These are phyloP conservation scores for Phoeniculus purpureus DNA, from an alignment of 2,797 vertebrate species.

Conservation along the genomic window DNA sequence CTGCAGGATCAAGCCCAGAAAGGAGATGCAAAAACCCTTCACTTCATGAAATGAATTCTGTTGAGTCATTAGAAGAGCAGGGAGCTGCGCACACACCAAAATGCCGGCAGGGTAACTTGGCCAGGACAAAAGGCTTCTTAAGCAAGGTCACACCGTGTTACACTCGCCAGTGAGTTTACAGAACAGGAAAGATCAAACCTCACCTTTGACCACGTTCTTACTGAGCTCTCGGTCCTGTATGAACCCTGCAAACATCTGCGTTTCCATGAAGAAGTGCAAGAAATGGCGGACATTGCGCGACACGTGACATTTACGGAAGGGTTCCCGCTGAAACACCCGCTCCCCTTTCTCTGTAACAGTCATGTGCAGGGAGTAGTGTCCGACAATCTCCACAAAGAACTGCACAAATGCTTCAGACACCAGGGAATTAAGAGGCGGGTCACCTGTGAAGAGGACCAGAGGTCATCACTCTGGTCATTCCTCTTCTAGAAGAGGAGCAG, in stretches of 20 bases:
- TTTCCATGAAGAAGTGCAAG: slow-evolving; percentile 97
- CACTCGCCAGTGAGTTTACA: background rate
- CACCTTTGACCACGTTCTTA: slow-evolving; percentile 88
- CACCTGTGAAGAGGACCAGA: slow-evolving; percentile 42
- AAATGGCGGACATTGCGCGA: slow-evolving; percentile 91
- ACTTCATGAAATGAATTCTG: background rate
- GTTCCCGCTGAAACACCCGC: slow-evolving; percentile 88
- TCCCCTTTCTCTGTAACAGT: slow-evolving; percentile 78
- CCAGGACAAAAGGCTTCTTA: background rate
- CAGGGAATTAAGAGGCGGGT: slow-evolving; percentile 82
- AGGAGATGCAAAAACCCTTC: background rate
- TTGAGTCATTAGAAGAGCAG: rapidly evolving
- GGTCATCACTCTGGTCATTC: background rate
- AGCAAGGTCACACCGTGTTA: background rate
- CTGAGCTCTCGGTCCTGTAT: slow-evolving; percentile 94
- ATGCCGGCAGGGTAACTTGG: background rate
- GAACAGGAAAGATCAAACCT: background rate
- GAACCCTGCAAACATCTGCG: slow-evolving; percentile 98
- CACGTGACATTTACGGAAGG: slow-evolving; percentile 89
- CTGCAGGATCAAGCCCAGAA: background rate
- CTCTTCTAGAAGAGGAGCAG: background rate
- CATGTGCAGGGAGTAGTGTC: slow-evolving; percentile 95
- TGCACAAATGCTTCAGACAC: slow-evolving; percentile 94
- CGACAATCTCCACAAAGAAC: slow-evolving; percentile 94
- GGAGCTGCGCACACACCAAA: rapidly evolving